Evolutionary conservation across 2,797 vertebrate species (phyloP).

Genomic region (Lophius americanus): DNA sequence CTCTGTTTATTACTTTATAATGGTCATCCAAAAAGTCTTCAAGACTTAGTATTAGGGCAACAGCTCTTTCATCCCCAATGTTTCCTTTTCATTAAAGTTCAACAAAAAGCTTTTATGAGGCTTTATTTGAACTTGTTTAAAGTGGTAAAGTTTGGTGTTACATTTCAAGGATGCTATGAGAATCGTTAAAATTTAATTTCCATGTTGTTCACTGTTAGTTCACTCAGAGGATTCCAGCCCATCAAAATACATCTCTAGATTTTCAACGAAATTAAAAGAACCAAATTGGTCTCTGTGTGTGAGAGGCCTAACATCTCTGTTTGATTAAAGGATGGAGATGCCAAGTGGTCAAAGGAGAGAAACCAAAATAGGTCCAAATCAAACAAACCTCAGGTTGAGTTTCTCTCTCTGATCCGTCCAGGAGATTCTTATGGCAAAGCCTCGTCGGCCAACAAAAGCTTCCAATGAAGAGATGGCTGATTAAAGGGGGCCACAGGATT

Average conservation of each 20-base stretch:
- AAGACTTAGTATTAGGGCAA: conserved; percentile 21
- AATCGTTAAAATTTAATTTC: conserved; percentile 40
- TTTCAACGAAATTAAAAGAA: conserved; percentile 47
- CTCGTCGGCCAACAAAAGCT: conserved; percentile 70
- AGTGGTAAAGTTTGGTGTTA: conserved; percentile 24
- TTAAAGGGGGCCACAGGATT: conserved; percentile 52
- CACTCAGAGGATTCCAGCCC: conserved; percentile 31
- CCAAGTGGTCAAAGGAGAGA: conserved; percentile 68
- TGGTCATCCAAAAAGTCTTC: not conserved
- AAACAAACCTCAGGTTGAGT: conserved; percentile 69
- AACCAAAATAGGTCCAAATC: conserved; percentile 62
- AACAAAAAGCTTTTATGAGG: conserved; percentile 31
- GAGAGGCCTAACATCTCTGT: conserved; percentile 43
- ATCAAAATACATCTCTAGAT: conserved; percentile 54
- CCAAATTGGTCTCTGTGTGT: conserved; percentile 29
- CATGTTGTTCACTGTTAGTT: conserved; percentile 31
- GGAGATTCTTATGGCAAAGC: conserved; percentile 55
- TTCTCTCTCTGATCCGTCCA: conserved; percentile 39
- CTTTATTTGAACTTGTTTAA: conserved; percentile 45
- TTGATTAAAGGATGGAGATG: conserved; percentile 50
- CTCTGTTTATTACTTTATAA: conserved; percentile 4
- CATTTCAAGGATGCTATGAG: conserved; percentile 48
- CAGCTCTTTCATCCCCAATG: conserved; percentile 4
- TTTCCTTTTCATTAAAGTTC: conserved; percentile 50
- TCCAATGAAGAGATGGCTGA: conserved; percentile 59